phyloP scores from a whole-genome alignment of 2,113 vertebrate genomes.

The Ifrita kowaldi region DNA sequence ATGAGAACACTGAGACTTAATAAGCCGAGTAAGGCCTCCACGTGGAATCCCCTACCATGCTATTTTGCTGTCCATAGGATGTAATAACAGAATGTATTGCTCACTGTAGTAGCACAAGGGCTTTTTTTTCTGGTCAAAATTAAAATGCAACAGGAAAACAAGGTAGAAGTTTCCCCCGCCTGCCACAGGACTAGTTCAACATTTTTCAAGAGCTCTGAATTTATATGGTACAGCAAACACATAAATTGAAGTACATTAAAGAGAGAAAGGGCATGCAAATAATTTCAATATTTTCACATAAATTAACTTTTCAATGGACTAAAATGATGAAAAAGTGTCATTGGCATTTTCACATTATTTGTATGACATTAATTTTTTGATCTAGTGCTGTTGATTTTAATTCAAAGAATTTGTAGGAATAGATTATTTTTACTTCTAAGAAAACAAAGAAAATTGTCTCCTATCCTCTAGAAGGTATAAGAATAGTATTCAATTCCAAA shows the following conservation, averaged over 20 bases:
- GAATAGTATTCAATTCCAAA: neutral
- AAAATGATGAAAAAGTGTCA: neutral
- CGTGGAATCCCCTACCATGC: conserved; percentile 9
- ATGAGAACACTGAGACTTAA: conserved; percentile 55
- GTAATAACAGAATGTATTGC: conserved; percentile 49
- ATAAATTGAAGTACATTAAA: conserved; percentile 28
- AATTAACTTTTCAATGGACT: neutral
- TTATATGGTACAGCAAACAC: neutral
- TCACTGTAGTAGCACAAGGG: neutral
- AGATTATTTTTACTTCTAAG: neutral
- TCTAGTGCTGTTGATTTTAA: neutral
- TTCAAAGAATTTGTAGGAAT: neutral
- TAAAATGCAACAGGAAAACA: conserved; percentile 19
- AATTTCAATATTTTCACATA: conserved; percentile 17
- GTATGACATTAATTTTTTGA: neutral
- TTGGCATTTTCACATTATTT: neutral
- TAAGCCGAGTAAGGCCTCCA: conserved; percentile 35
- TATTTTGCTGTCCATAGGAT: conserved; percentile 54
- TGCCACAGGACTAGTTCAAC: neutral
- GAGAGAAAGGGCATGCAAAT: conserved; percentile 2
- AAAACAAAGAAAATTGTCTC: neutral
- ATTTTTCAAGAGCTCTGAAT: neutral
- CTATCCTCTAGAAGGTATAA: neutral
- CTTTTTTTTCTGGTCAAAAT: conserved; percentile 13
- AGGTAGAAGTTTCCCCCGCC: neutral